These are phyloP conservation scores for Oligia strigilis DNA, from an alignment of 2,888 invertebrate genomes.

Conservation along the genomic window DNA sequence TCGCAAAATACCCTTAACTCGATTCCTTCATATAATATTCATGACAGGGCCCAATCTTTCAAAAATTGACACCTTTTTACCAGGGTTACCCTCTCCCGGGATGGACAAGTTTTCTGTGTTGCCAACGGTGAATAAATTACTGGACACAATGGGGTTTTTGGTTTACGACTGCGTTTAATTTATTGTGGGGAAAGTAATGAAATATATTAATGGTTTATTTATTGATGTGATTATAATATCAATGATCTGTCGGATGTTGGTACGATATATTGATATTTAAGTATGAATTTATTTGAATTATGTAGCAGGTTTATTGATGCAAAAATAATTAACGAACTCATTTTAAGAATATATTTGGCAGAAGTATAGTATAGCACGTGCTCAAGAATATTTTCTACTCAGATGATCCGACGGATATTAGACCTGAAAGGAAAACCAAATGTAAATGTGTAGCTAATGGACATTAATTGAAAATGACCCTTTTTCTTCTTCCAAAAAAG, in stretches of 20 bases:
- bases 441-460: background rate
- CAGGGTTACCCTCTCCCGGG: conserved; percentile 77
- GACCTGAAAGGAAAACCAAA: background rate
- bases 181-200: conserved; percentile 72
- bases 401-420: background rate
- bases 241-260: conserved; percentile 33
- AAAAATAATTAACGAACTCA: background rate
- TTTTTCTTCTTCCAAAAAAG: background rate
- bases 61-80: conserved; percentile 90
- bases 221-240: conserved; percentile 54
- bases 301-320: background rate
- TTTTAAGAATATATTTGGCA: too few relatives aligned
- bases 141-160: conserved; percentile 77
- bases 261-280: conserved; percentile 7
- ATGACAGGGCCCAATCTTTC: conserved; percentile 90
- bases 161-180: conserved; percentile 79
- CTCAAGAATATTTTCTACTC: background rate
- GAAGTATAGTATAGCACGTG: background rate
- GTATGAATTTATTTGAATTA: background rate
- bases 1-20: conserved; percentile 90
- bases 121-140: conserved; percentile 88
- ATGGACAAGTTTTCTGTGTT: conserved; percentile 89
- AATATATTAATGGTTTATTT: conserved; percentile 62
- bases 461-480: background rate
- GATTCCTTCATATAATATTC: conserved; percentile 90